Evolutionary conservation across 2,797 vertebrate genomes (phyloP).

Genomic region (Pterois miles): DNA sequence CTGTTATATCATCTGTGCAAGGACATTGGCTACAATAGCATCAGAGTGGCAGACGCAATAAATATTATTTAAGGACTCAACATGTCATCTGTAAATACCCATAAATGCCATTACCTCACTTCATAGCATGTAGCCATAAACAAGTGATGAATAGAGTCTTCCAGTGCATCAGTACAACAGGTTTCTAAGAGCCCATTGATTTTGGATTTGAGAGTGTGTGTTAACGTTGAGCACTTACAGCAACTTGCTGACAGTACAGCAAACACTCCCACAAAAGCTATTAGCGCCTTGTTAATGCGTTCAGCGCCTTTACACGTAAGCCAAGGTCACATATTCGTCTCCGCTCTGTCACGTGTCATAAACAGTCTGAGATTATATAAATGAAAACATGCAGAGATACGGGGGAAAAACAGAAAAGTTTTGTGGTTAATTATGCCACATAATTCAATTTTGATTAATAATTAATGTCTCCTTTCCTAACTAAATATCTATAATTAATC

Average conservation of each 20-base stretch:
- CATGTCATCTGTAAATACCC: constrained; percentile 82
- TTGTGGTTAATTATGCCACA: constrained; percentile 94
- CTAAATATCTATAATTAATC: constrained; percentile 99
- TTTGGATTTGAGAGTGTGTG: constrained; percentile 74
- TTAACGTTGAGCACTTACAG: constrained; percentile 72
- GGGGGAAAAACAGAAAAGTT: constrained; percentile 77
- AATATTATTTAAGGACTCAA: constrained; percentile 82
- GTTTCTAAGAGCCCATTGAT: constrained; percentile 79
- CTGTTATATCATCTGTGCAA: constrained; percentile 75
- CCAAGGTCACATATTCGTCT: constrained; percentile 74
- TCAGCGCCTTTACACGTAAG: constrained; percentile 63
- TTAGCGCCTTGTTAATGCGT: constrained; percentile 77
- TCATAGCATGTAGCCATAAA: constrained; percentile 88
- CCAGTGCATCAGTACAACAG: constrained; percentile 92
- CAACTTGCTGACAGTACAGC: constrained; percentile 73
- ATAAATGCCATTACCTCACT: constrained; percentile 85
- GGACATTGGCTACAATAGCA: constrained; percentile 69
- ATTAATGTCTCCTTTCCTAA: constrained; percentile 98
- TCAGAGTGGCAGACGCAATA: constrained; percentile 76
- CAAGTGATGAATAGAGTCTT: constrained; percentile 97
- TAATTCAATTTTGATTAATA: constrained; percentile 99
- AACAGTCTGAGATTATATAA: constrained; percentile 60
- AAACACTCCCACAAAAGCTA: constrained; percentile 71
- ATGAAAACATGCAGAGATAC: constrained; percentile 55
- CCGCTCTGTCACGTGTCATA: constrained; percentile 62